A percentile compares a stretch with the other conserved stretches of the same genome.
Conservation (phyloP, 92 coral and sea anemone species). For the Zoanthus solanderi region DNA sequence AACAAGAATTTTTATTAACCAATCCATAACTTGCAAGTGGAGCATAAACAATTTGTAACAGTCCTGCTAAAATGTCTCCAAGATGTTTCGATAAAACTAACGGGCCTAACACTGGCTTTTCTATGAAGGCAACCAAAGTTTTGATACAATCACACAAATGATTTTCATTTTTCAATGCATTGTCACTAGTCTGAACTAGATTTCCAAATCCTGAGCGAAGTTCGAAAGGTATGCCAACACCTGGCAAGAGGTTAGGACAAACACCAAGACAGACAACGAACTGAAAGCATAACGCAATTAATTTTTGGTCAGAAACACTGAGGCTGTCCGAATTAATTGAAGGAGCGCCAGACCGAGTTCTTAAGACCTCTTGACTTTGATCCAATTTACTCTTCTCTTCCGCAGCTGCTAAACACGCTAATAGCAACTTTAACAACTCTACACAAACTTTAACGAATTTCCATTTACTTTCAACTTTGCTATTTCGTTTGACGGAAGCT, state of each 20-base stretch:
- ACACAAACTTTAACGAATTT: conserved; percentile 66
- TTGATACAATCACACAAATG: conserved; percentile 72
- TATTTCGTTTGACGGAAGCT: neutral
- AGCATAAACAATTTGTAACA: conserved; percentile 81
- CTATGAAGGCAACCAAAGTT: conserved; percentile 69
- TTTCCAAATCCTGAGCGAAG: conserved; percentile 82
- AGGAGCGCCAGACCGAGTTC: conserved; percentile 47
- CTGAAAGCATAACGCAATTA: conserved; percentile 77
- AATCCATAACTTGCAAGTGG: conserved; percentile 49
- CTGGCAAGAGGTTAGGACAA: conserved; percentile 85
- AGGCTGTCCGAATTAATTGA: conserved; percentile 66
- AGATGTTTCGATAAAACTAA: conserved; percentile 88
- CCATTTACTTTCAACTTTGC: conserved; percentile 57
- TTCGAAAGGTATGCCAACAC: conserved; percentile 90
- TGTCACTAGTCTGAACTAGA: conserved; percentile 45
- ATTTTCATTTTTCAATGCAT: conserved; percentile 60
- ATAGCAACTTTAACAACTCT: conserved; percentile 55
- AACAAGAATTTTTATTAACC: neutral
- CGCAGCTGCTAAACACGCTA: conserved; percentile 37
- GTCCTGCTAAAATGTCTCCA: conserved; percentile 81
- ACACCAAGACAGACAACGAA: conserved; percentile 82
- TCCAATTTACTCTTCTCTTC: neutral
- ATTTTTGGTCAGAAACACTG: conserved; percentile 85
- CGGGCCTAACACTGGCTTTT: conserved; percentile 78
- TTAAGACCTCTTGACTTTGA: neutral